Evolutionary conservation across 2,888 invertebrate genomes (phyloP), one percentile per base, ranked within the genome.

Genomic region (Caenorhabditis sp.): DNA sequence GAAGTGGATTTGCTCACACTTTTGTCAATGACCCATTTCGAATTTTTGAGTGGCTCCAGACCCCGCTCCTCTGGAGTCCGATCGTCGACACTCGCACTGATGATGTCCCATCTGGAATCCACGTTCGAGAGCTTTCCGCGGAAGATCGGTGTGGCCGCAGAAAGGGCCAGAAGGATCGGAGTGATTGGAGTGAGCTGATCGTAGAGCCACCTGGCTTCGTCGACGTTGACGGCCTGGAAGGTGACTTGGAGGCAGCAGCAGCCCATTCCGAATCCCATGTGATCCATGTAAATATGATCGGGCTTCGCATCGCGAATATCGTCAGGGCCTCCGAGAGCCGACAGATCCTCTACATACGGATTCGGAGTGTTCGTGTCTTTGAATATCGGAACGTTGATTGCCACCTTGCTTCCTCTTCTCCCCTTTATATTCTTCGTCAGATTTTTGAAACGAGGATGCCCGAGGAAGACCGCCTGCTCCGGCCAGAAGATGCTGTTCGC

Each of bases 181-280:
- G 98, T 98, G 6, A 99, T 91, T 0, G 97, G 96, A 11, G 97
- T 94, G 30, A 99, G 92, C 90, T 99, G 98, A 90, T 99, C 99
- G 89, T 99, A 99, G 0, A 99, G 92, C 37, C 94, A 94, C 79
- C 96, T 92, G 4, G 98, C 98, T 91, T 99, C 99, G 46, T 92
- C 93, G 80, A 99, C 95, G 90, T 96, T 96, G 27, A 88, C 88
- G 1, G 98, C 97, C 91, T 95, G 94, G 91, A 99, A 98, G 15
- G 91, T 91, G 56, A 84, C 85, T 77, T 88, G 88, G n/a, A 89
- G 80, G 70, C 88, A 88, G 65, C 88, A 89, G 90, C 96, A 96
- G 30, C 99, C 99, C 99, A 99, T 99, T 63, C 97, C 98, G 90
- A 99, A 99, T 24, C 97, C 98, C 98, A 99, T 98, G 1, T 96